A percentile compares a stretch with the other conserved stretches of the same genome.
These are phyloP conservation scores for Ctenopoma multispine DNA, from an alignment of 2,797 vertebrate genomes.

Conservation along the genomic window DNA sequence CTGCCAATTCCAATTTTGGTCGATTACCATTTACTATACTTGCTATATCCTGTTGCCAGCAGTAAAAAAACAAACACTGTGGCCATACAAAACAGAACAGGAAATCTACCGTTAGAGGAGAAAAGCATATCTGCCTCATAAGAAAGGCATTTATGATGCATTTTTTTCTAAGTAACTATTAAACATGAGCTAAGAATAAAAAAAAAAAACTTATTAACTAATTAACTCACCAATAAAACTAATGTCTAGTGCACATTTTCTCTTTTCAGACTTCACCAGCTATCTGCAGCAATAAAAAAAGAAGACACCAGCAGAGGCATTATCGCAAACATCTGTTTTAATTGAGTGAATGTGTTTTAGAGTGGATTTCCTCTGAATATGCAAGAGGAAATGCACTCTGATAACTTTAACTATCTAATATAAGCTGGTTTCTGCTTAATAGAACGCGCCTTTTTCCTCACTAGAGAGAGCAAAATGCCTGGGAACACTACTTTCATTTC, in stretches of 20 bases:
- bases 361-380: constrained; percentile 14
- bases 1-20: no score
- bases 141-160: background rate
- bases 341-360: constrained; percentile 22
- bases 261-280: constrained; percentile 2
- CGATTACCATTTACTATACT: no score
- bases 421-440: constrained; percentile 24
- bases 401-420: constrained; percentile 39
- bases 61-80: background rate
- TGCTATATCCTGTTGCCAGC: constrained; percentile 1
- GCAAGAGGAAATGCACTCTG: constrained; percentile 23
- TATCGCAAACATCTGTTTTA: constrained; percentile 34
- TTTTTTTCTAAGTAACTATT: background rate
- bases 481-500: constrained; percentile 42
- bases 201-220: background rate
- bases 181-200: background rate
- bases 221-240: constrained; percentile 11
- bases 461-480: constrained; percentile 15
- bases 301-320: background rate
- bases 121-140: background rate
- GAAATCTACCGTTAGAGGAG: background rate
- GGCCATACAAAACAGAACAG: background rate
- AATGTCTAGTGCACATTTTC: background rate
- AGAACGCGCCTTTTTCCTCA: constrained; percentile 2
- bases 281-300: constrained; percentile 15